These are phyloP conservation scores for Chloroceryle inda DNA, from an alignment of 2,797 vertebrate genomes.

Conservation along the genomic window DNA sequence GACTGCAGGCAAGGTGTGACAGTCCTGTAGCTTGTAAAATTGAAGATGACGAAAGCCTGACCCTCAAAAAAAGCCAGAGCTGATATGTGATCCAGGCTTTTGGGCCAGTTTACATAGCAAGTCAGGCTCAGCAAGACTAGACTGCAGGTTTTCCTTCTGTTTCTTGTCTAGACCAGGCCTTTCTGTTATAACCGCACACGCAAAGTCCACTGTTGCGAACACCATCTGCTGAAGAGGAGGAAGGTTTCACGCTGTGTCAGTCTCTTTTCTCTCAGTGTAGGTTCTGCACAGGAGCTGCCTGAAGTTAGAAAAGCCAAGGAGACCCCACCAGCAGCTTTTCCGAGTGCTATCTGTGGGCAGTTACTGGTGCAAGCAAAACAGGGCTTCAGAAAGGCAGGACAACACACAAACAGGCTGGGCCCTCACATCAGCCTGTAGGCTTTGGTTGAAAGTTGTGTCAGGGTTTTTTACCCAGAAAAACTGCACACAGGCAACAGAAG, in stretches of 20 bases:
- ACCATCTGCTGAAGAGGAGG: constrained; percentile 74
- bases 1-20: background rate
- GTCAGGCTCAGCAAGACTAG: background rate
- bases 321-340: constrained; percentile 33
- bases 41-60: background rate
- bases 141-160: constrained; percentile 22
- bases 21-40: background rate
- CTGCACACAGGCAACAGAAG: background rate
- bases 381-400: background rate
- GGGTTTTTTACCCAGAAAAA: background rate
- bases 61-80: background rate
- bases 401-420: background rate
- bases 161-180: constrained; percentile 8
- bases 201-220: constrained; percentile 59
- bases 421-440: background rate
- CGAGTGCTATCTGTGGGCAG: background rate
- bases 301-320: constrained; percentile 36
- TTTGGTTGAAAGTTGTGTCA: background rate
- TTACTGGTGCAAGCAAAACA: background rate
- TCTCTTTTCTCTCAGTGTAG: constrained; percentile 62
- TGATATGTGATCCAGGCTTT: background rate
- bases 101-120: background rate
- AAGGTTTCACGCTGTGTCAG: constrained; percentile 59
- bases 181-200: constrained; percentile 27
- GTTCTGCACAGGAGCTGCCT: constrained; percentile 46